Evolutionary conservation across 1,140 invertebrate genomes (phyloP).

Genomic region (Drosophila kikkawai): DNA sequence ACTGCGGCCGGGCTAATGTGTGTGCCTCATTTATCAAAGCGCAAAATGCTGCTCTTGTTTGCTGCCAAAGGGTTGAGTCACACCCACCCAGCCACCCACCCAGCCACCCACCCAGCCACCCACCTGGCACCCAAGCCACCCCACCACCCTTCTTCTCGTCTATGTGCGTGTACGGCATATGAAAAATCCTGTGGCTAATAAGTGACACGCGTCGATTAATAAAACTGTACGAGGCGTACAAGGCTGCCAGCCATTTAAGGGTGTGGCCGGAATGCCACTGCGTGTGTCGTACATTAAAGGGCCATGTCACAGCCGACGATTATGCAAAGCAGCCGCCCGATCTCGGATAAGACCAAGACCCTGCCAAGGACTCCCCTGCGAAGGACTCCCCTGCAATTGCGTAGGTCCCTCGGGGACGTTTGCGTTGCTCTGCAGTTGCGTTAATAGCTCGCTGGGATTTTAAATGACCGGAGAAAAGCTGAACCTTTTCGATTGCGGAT

Average conservation of each 20-base stretch:
- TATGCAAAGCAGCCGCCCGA: slow-evolving; percentile 68
- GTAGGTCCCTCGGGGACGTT: slow-evolving; percentile 21
- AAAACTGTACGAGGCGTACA: slow-evolving; percentile 54
- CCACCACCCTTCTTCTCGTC: background rate
- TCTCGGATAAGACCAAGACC: slow-evolving; percentile 52
- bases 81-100: slow-evolving; percentile 17
- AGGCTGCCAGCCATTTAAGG: slow-evolving; percentile 38
- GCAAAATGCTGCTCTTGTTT: slow-evolving; percentile 61
- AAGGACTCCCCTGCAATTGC: slow-evolving; percentile 37
- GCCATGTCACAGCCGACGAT: slow-evolving; percentile 75
- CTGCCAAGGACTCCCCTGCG: slow-evolving; percentile 4
- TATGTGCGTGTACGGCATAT: slow-evolving; percentile 63
- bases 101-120: slow-evolving; percentile 9
- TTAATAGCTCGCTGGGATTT: slow-evolving; percentile 30
- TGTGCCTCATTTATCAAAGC: slow-evolving; percentile 74
- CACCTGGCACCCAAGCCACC: background rate
- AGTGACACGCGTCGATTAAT: slow-evolving; percentile 80
- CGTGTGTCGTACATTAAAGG: slow-evolving; percentile 67
- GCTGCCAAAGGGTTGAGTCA: slow-evolving; percentile 70
- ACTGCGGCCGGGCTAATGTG: slow-evolving; percentile 58
- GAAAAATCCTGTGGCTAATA: slow-evolving; percentile 80
- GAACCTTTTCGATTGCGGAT: background rate
- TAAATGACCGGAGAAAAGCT: slow-evolving; percentile 7
- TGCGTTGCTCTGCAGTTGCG: slow-evolving; percentile 4
- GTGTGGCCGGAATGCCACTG: slow-evolving; percentile 28